These are phyloP conservation scores for Danionella dracula DNA, from an alignment of 2,797 vertebrate species.

Conservation along the genomic window DNA sequence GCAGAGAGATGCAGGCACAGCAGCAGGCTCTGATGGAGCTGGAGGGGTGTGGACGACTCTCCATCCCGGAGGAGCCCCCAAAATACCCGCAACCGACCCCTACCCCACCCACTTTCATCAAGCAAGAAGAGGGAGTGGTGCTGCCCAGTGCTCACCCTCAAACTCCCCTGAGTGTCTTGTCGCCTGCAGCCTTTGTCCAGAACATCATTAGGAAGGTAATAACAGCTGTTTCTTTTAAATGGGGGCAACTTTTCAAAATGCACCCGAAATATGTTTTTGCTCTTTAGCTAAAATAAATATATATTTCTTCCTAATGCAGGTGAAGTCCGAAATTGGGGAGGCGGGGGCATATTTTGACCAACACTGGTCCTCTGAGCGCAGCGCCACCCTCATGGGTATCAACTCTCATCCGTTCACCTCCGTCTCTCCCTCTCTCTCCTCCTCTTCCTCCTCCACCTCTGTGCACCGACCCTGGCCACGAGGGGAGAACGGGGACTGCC, in stretches of 20 bases:
- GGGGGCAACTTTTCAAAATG: too few species aligned
- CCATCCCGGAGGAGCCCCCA: conserved; percentile 54
- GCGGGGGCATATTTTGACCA: conserved; percentile 92
- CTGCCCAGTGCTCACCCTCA: conserved; percentile 59
- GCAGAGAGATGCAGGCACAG: conserved; percentile 89
- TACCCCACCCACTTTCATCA: conserved; percentile 70
- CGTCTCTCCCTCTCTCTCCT: conserved; percentile 88
- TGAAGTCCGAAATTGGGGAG: conserved; percentile 94
- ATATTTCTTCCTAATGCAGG: too few species aligned
- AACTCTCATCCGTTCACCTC: conserved; percentile 76
- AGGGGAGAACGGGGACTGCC: conserved; percentile 68
- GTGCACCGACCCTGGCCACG: conserved; percentile 77
- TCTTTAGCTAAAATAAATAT: too few species aligned
- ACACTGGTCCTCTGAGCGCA: conserved; percentile 91
- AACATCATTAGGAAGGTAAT: conserved; percentile 98
- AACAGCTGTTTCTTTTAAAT: conserved; percentile 55
- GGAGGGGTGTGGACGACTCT: conserved; percentile 71
- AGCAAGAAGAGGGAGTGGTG: conserved; percentile 78
- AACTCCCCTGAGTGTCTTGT: conserved; percentile 81
- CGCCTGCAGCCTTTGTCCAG: conserved; percentile 92
- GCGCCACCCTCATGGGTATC: conserved; percentile 57
- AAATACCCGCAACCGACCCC: conserved; percentile 51
- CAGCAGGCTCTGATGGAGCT: conserved; percentile 91
- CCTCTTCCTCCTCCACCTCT: conserved; percentile 78
- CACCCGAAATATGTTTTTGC: too few species aligned